These are phyloP conservation scores for Meiosimyza decipiens DNA, from an alignment of 2,888 invertebrate genomes.

Conservation along the genomic window DNA sequence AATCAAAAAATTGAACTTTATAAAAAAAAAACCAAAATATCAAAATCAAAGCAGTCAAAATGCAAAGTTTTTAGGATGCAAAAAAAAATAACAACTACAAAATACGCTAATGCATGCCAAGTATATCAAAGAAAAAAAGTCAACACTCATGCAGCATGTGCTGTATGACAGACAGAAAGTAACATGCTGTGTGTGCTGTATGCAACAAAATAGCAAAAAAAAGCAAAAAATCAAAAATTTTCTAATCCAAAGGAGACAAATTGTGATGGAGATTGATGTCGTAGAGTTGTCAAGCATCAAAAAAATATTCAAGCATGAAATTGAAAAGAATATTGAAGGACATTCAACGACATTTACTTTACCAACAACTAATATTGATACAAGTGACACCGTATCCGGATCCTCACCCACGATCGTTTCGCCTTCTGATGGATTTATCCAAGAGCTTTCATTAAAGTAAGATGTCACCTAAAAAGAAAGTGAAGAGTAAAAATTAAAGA, in stretches of 20 bases:
- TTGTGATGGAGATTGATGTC: background rate
- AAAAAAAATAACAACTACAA: slow-evolving; percentile 11
- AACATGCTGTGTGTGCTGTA: background rate
- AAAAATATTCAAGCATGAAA: background rate
- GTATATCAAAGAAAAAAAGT: background rate
- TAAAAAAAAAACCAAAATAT: slow-evolving; percentile 20
- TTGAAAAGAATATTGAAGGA: slow-evolving; percentile 43
- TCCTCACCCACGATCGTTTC: slow-evolving; percentile 71
- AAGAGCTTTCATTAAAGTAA: slow-evolving; percentile 66
- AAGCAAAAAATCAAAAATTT: background rate
- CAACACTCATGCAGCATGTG: background rate
- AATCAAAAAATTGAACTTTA: slow-evolving; percentile 1
- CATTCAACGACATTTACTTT: slow-evolving; percentile 68
- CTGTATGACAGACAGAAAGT: background rate
- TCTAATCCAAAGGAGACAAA: background rate
- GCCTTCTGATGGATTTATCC: slow-evolving; percentile 64
- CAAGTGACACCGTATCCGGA: slow-evolving; percentile 81
- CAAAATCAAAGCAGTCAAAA: slow-evolving; percentile 25
- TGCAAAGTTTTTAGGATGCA: slow-evolving; percentile 17
- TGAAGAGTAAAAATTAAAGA: slow-evolving; percentile 10
- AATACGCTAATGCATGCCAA: background rate
- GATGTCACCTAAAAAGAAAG: slow-evolving; percentile 62
- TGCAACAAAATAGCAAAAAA: background rate
- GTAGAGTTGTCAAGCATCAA: background rate
- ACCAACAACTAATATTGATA: slow-evolving; percentile 86